These are phyloP conservation scores for Polyodon spathula DNA, from an alignment of 2,113 vertebrate species.

Conservation along the genomic window DNA sequence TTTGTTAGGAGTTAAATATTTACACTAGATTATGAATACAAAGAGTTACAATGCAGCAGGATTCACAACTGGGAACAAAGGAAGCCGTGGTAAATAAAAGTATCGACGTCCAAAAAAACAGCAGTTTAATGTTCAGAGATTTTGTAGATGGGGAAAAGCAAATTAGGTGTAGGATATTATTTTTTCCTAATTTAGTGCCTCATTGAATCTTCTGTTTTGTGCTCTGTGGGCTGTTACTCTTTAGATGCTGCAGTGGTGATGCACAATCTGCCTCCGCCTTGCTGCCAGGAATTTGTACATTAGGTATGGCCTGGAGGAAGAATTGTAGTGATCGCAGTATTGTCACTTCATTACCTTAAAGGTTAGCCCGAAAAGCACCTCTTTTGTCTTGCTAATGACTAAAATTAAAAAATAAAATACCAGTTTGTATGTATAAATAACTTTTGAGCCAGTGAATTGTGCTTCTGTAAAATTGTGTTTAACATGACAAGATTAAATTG, in stretches of 20 bases:
- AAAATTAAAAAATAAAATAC: too few species aligned
- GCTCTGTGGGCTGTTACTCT: constrained; percentile 92
- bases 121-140: constrained; percentile 14
- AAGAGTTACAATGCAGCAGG: neutral
- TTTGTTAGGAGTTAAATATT: neutral
- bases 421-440: too few species aligned
- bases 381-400: neutral
- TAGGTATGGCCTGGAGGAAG: constrained; percentile 90
- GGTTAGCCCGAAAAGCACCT: constrained; percentile 44
- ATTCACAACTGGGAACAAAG: neutral
- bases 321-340: constrained; percentile 72
- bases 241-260: constrained; percentile 79
- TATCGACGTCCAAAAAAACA: constrained; percentile 10
- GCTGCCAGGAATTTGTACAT: constrained; percentile 88
- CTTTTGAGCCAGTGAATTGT: too few species aligned
- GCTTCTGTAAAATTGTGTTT: too few species aligned
- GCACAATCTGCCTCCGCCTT: constrained; percentile 92
- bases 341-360: constrained; percentile 77
- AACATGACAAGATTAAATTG: too few species aligned
- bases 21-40: neutral
- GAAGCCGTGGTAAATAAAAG: neutral
- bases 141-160: constrained; percentile 45
- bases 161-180: constrained; percentile 89
- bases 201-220: constrained; percentile 88
- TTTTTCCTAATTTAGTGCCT: constrained; percentile 99